A percentile compares a stretch with the other conserved stretches of the same genome.
These are phyloP conservation scores for Cremastobaeus sp. DNA, from an alignment of 2,888 invertebrate genomes.

Conservation along the genomic window DNA sequence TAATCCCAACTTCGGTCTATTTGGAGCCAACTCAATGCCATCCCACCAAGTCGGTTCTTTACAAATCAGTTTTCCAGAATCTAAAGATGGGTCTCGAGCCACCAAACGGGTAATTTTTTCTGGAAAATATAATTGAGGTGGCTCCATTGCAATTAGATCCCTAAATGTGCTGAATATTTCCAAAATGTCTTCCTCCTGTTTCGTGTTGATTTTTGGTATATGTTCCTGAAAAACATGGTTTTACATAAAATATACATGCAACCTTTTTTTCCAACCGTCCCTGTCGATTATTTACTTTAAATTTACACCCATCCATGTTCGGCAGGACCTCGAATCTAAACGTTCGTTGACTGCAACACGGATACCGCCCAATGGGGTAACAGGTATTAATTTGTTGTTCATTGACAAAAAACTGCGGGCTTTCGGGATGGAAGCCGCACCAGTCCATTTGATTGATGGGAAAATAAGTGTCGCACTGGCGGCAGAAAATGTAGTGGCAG, in stretches of 20 bases:
- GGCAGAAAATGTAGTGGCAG: slow-evolving; percentile 91
- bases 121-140: slow-evolving; percentile 84
- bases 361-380: slow-evolving; percentile 86
- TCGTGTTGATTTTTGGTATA: slow-evolving; percentile 82
- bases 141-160: slow-evolving; percentile 82
- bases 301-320: slow-evolving; percentile 80
- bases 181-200: slow-evolving; percentile 84
- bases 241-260: no score
- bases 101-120: slow-evolving; percentile 84
- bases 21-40: slow-evolving; percentile 83
- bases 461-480: slow-evolving; percentile 87
- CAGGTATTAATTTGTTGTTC: slow-evolving; percentile 84
- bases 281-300: slow-evolving; percentile 66
- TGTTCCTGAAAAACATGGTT: slow-evolving; percentile 81
- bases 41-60: slow-evolving; percentile 87
- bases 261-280: background rate
- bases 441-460: slow-evolving; percentile 88
- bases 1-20: slow-evolving; percentile 82
- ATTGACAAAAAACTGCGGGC: slow-evolving; percentile 86
- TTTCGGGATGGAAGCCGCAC: slow-evolving; percentile 90
- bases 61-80: slow-evolving; percentile 81
- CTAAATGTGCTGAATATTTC: slow-evolving; percentile 81
- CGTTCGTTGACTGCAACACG: slow-evolving; percentile 93
- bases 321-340: slow-evolving; percentile 88
- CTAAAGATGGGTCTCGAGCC: slow-evolving; percentile 79